These are phyloP conservation scores for Pantherophis guttatus DNA, from an alignment of 2,113 vertebrate species.

Conservation along the genomic window DNA sequence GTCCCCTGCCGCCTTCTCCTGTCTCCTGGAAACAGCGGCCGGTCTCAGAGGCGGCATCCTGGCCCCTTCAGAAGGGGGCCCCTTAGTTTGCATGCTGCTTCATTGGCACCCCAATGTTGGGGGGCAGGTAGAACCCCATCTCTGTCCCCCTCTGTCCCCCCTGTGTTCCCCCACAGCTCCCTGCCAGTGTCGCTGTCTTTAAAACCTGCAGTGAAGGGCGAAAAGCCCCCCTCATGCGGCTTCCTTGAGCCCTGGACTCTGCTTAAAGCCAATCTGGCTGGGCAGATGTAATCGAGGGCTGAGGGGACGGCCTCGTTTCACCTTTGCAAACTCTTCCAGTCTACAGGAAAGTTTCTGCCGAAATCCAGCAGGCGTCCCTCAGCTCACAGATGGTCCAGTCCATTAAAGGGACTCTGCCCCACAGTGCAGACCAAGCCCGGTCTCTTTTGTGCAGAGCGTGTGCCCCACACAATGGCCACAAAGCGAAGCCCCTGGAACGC, in stretches of 20 bases:
- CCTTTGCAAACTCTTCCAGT: background rate
- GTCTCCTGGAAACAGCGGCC: background rate
- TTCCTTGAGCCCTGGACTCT: background rate
- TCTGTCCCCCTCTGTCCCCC: background rate
- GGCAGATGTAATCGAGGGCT: background rate
- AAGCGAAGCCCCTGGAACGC: background rate
- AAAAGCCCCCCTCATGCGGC: background rate
- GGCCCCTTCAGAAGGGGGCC: background rate
- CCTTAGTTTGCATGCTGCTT: background rate
- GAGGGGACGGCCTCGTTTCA: background rate
- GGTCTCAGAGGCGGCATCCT: background rate
- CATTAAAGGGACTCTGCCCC: background rate
- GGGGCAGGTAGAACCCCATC: background rate
- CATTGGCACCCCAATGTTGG: background rate
- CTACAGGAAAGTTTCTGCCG: too few species aligned
- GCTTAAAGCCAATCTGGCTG: background rate
- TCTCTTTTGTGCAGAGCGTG: background rate
- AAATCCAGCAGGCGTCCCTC: background rate
- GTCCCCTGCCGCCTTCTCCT: background rate
- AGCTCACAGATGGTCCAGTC: constrained; percentile 9
- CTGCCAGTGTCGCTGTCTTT: background rate
- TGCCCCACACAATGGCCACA: constrained; percentile 3
- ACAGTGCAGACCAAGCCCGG: background rate
- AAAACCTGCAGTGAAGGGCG: background rate
- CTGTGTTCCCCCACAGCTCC: background rate